Base-by-base conservation (phyloP, 2,888 invertebrate species). In the Hedya salicella region DNA sequence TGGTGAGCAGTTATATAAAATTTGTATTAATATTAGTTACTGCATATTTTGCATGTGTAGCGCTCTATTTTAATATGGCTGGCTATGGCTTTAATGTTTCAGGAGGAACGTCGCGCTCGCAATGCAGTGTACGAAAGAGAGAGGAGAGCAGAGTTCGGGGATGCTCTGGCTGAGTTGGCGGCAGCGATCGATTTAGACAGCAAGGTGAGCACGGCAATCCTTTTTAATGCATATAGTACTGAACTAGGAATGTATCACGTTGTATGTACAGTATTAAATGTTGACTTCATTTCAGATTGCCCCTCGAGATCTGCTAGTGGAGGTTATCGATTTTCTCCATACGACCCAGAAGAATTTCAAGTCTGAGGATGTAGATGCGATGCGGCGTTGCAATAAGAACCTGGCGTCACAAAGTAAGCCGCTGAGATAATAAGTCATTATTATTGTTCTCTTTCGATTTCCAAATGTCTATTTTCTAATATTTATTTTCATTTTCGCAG, bases 61-160 rank as follows among this genome's bases (percentile, higher is more conserved):
- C n/a, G n/a, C n/a, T n/a, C n/a, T n/a, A n/a, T n/a, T n/a, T n/a
- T n/a, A n/a, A n/a, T n/a, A n/a, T n/a, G n/a, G n/a, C n/a, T n/a
- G n/a, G n/a, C n/a, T n/a, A n/a, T n/a, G n/a, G n/a, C n/a, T n/a
- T n/a, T n/a, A n/a, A n/a, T n/a, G n/a, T 46, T 25, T 11, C 50
- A 70, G 71, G 70, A 62, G 16, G 48, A 71, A 30, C 67, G 67
- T 2, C 66, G 68, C 4, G 65, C 64, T 0, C 66, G 70, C 17
- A 70, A 69, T n/a, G 69, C 71, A 0, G 60, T 57, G 16, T 71
- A 70, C 42, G 70, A 69, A 32, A 57, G 65, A 14, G 68, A 69
- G 53, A 46, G 70, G 8, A 64, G 70, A 4, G 21, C 17, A 0
- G 71, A 59, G 16, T 44, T 62, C 9, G 56, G 68, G 0, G 57